phyloP scores from a whole-genome alignment of 2,888 invertebrate species.

The Spisula solida region DNA sequence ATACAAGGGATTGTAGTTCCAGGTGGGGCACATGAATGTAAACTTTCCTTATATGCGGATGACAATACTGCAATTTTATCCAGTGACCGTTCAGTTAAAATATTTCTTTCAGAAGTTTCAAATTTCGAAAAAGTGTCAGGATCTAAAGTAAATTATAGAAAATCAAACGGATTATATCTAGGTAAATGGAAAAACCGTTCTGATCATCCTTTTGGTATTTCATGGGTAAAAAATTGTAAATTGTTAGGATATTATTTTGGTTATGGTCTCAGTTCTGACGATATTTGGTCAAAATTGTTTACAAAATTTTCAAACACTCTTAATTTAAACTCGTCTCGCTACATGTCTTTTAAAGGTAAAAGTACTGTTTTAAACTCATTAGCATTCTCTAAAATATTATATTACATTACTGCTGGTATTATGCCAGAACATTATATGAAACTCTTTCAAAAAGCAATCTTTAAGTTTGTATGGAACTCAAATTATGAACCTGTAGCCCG shows the following conservation, averaged over 20 bases:
- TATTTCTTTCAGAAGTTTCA: conserved; percentile 36
- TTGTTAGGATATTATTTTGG: conserved; percentile 67
- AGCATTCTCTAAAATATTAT: conserved; percentile 53
- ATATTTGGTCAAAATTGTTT: conserved; percentile 60
- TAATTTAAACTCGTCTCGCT: conserved; percentile 19
- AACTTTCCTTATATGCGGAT: conserved; percentile 53
- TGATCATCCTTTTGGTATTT: conserved; percentile 71
- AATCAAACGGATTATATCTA: conserved; percentile 67
- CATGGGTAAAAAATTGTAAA: conserved; percentile 64
- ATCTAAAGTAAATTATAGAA: conserved; percentile 62
- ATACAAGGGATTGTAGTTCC: conserved; percentile 49
- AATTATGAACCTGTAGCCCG: conserved; percentile 44
- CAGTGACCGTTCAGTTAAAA: conserved; percentile 19
- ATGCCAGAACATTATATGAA: conserved; percentile 41
- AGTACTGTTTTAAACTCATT: conserved; percentile 50
- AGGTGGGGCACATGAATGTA: conserved; percentile 41
- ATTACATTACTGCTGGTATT: conserved; percentile 35
- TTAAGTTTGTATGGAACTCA: conserved; percentile 53
- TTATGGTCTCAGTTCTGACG: conserved; percentile 51
- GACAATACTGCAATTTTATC: conserved; percentile 49
- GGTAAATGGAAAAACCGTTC: conserved; percentile 69
- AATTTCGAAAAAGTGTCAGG: conserved; percentile 52
- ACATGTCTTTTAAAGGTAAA: conserved; percentile 50
- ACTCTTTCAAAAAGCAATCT: conserved; percentile 39
- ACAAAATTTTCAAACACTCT: conserved; percentile 55